phyloP scores from a whole-genome alignment of 2,113 vertebrate species.

The Bostrychus sinensis region DNA sequence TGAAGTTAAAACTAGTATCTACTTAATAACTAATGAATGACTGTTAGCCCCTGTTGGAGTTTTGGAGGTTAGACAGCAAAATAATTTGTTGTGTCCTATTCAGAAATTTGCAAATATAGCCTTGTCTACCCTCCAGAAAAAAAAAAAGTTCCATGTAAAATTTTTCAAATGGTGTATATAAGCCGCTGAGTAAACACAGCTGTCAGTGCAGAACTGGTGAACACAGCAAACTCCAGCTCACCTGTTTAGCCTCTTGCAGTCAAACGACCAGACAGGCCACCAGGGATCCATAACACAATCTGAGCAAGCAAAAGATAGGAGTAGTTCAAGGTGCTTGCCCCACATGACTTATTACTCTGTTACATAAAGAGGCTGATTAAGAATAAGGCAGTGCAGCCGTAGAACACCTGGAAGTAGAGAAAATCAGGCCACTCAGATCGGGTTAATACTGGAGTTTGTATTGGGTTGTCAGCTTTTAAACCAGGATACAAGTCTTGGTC shows the following conservation, averaged over 20 bases:
- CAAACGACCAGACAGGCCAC: conserved; percentile 31
- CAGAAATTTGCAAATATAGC: not conserved
- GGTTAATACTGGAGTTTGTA: not conserved
- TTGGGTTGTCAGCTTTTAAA: not conserved
- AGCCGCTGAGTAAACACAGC: conserved; percentile 69
- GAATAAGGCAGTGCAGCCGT: not conserved
- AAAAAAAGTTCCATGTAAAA: conserved; percentile 7
- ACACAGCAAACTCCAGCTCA: conserved; percentile 52
- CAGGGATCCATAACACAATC: conserved; percentile 64
- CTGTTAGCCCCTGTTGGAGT: too few relatives aligned
- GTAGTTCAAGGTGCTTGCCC: conserved; percentile 75
- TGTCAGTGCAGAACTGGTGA: conserved; percentile 36
- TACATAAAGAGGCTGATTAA: conserved; percentile 62
- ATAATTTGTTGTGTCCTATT: not conserved
- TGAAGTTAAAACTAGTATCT: too few relatives aligned
- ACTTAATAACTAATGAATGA: too few relatives aligned
- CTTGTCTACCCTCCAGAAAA: not conserved
- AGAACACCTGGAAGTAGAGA: conserved; percentile 1
- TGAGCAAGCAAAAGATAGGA: conserved; percentile 45
- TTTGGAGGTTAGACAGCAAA: too few relatives aligned
- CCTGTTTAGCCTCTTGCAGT: conserved; percentile 39
- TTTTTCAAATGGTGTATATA: conserved; percentile 38
- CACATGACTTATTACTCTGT: conserved; percentile 55
- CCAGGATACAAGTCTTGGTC: not conserved
- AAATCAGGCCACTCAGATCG: not conserved